Evolutionary conservation across 2,888 invertebrate genomes (phyloP), one percentile per base, ranked within the genome.

Genomic region (Catocala fraxini): DNA sequence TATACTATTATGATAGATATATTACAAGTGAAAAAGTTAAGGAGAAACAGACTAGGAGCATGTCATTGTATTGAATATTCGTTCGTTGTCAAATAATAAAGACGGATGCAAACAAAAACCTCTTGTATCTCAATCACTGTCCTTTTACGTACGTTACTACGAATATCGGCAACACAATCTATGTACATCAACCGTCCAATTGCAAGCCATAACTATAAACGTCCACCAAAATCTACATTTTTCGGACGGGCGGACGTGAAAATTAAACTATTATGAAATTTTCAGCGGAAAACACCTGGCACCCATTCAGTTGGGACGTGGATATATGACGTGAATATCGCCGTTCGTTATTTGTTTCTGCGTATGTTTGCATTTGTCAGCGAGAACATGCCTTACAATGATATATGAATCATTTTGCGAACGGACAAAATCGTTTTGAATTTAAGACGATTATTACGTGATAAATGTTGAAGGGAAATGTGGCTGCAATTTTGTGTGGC

Each of bases 191-290:
- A 25, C 25, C 25, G 25, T 25, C 4, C 25, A 25, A 25, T 25
- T 25, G 25, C 25, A 49, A 43, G 53, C 43, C 63, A 63, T 61
- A 68, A 74, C 67, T 67, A 69, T 64, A 68, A 74, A 60, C 7
- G 59, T 15, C 33, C 56, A 59, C 51, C 56, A 11, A 65, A 72
- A 75, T 68, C 69, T 67, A 71, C 62, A 56, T 74, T 80, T 79
- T 74, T 75, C 69, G 59, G 63, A 66, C 64, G 67, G 57, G 58
- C 52, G 70, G 60, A 61, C 70, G 63, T 63, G 77, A 74, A 82
- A 81, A 82, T 82, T 80, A 81, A 82, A 82, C 79, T 83, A 82
- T 79, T 82, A 82, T 81, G 73, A 78, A 80, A 77, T 81, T 78
- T 77, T 65, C 70, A 75, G 61, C 71, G 60, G 62, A 67, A 75